Conservation (phyloP, 2,113 vertebrate genomes). For the Syngnathoides biaculeatus region DNA sequence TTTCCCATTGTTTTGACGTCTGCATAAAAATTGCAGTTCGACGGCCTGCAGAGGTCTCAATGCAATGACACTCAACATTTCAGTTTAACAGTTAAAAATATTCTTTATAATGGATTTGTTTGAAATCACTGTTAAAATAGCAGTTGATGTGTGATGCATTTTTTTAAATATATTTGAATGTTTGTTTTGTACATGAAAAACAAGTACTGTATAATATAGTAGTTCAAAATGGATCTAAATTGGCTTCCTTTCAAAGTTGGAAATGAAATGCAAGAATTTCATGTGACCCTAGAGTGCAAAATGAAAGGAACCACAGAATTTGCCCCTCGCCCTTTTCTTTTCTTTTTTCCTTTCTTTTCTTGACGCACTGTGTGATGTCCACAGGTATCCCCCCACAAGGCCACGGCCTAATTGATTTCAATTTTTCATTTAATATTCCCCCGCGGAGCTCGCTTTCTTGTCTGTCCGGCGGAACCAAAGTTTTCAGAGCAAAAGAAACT, state of each 20-base stretch:
- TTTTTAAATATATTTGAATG: too few relatives aligned
- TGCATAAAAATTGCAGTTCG: too few relatives aligned
- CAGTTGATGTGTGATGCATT: too few relatives aligned
- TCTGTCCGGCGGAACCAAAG: conserved; percentile 72
- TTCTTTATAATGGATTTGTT: too few relatives aligned
- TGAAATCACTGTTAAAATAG: too few relatives aligned
- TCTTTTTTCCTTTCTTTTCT: neutral
- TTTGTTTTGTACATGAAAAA: too few relatives aligned
- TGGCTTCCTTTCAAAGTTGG: neutral
- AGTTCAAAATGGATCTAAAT: neutral
- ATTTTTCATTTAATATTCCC: conserved; percentile 75
- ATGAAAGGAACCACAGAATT: conserved; percentile 62
- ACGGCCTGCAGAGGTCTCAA: too few relatives aligned
- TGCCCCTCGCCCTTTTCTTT: neutral
- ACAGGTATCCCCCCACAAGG: conserved; percentile 67
- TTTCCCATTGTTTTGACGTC: neutral
- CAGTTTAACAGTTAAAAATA: too few relatives aligned
- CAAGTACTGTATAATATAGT: too few relatives aligned
- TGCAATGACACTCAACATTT: too few relatives aligned
- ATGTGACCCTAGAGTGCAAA: neutral
- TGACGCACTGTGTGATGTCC: conserved; percentile 55
- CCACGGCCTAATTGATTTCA: conserved; percentile 82
- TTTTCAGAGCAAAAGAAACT: conserved; percentile 59
- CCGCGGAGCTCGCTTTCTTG: conserved; percentile 69
- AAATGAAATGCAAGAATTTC: neutral